Evolutionary conservation across 2,888 invertebrate genomes (phyloP).

Genomic region (Unio delphinus): DNA sequence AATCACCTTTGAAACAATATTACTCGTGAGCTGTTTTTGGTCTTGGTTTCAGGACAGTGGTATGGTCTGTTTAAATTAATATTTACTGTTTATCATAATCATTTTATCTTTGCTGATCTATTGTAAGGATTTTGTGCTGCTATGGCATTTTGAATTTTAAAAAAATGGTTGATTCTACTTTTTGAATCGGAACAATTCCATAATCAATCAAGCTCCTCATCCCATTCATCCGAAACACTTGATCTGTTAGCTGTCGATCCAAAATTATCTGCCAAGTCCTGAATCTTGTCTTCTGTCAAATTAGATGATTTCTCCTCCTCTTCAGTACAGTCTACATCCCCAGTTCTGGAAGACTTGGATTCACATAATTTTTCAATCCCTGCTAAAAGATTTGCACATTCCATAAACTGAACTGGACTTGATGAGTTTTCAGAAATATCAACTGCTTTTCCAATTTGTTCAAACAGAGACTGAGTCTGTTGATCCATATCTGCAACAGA

Average conservation of each 20-base stretch:
- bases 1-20: too few species aligned
- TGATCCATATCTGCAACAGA: slow-evolving; percentile 4
- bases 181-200: too few species aligned
- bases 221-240: too few species aligned
- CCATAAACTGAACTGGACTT: not conserved
- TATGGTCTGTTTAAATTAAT: too few species aligned
- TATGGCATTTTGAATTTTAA: too few species aligned
- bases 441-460: slow-evolving; percentile 3
- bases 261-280: slow-evolving; percentile 40
- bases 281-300: slow-evolving; percentile 44
- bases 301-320: slow-evolving; percentile 24
- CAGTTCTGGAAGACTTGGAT: slow-evolving; percentile 15
- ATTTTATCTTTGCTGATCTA: too few species aligned
- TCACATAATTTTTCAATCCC: slow-evolving; percentile 15
- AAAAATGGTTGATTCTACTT: too few species aligned
- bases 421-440: slow-evolving; percentile 5
- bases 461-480: not conserved
- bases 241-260: slow-evolving; percentile 19
- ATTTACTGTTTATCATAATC: too few species aligned
- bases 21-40: too few species aligned
- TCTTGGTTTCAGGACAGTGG: too few species aligned
- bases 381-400: not conserved
- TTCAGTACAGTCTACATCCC: slow-evolving; percentile 19
- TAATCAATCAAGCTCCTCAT: too few species aligned
- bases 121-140: too few species aligned